These are phyloP conservation scores for Papilio machaon DNA, from an alignment of 1,140 invertebrate genomes.

Conservation along the genomic window DNA sequence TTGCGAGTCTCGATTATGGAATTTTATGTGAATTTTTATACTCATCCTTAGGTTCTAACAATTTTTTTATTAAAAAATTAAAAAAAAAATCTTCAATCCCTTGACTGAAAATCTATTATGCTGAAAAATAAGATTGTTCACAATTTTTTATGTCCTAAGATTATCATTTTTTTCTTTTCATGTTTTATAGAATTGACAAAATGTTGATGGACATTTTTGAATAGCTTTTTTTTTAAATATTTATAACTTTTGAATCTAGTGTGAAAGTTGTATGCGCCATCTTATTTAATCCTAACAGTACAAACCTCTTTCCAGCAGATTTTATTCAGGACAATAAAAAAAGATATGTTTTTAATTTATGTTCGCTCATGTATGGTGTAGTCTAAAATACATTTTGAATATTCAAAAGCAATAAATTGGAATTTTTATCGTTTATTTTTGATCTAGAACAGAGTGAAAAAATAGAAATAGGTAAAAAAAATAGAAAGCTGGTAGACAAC, in stretches of 20 bases:
- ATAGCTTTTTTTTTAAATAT: not conserved
- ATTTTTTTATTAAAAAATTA: not conserved
- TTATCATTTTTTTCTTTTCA: too few species aligned
- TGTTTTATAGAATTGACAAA: too few species aligned
- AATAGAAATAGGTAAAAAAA: not conserved
- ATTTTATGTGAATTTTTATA: conserved; percentile 44
- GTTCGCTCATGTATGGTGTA: not conserved
- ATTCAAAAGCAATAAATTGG: not conserved
- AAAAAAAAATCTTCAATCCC: not conserved
- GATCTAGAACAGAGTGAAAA: not conserved
- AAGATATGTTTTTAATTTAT: not conserved
- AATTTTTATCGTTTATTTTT: conserved; percentile 7
- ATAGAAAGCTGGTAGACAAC: not conserved
- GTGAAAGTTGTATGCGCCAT: not conserved
- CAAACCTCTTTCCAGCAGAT: not conserved
- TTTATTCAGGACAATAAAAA: not conserved
- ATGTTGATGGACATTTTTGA: not conserved
- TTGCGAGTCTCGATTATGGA: conserved; percentile 46
- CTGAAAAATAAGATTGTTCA: not conserved
- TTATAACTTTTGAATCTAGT: too few species aligned
- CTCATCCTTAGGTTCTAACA: not conserved
- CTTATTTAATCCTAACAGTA: not conserved
- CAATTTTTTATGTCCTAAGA: too few species aligned
- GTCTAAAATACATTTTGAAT: not conserved
- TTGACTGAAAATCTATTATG: not conserved